Evolutionary conservation across 2,113 vertebrate species (phyloP).

Genomic region (Trichomycterus rosablanca): DNA sequence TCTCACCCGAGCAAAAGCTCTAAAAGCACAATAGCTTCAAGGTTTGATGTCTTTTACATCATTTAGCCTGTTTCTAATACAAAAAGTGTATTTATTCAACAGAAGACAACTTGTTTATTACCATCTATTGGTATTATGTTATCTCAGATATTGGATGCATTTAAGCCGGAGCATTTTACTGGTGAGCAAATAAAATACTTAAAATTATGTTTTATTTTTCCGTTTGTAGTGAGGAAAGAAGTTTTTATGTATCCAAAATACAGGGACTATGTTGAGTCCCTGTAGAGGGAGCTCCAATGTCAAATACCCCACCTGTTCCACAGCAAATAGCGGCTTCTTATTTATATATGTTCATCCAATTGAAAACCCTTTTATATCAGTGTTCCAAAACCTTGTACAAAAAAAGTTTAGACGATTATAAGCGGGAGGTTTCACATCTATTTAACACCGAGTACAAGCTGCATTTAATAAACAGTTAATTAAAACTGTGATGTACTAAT

Average conservation of each 20-base stretch:
- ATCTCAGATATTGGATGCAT: background rate
- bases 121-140: background rate
- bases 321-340: background rate
- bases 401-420: no score
- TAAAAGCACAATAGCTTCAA: constrained; percentile 13
- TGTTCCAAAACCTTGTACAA: no score
- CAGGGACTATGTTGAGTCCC: background rate
- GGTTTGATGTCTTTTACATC: constrained; percentile 5
- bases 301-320: constrained; percentile 26
- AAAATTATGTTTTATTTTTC: no score
- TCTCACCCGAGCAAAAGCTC: constrained; percentile 19
- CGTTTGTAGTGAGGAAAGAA: no score
- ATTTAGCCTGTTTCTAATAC: constrained; percentile 5
- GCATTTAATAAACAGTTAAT: no score
- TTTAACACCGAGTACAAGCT: no score
- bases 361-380: no score
- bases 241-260: background rate
- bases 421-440: no score
- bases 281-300: constrained; percentile 41
- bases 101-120: background rate
- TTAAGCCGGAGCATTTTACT: background rate
- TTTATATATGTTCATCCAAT: no score
- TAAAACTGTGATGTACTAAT: no score
- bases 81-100: constrained; percentile 15
- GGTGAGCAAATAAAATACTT: no score